Base-by-base conservation (phyloP, 2,113 vertebrate species). In the Chamaea fasciata region DNA sequence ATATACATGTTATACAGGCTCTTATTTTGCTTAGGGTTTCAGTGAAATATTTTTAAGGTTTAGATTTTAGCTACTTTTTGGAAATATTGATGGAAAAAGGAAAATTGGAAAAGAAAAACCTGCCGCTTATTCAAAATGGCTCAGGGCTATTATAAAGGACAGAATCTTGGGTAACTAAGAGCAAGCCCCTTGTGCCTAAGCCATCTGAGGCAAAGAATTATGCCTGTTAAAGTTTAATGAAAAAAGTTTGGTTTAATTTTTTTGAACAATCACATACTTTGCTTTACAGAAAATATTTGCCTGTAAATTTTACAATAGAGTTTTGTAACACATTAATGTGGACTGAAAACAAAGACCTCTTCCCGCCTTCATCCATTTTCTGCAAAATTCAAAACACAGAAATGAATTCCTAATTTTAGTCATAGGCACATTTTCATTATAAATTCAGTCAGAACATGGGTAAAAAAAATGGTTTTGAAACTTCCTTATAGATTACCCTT, bases 261-360 rank as follows among this genome's bases (percentile, higher is more conserved):
- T 71, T 74, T 80, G 10, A 78, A 35, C 19, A 1, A 30, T 39
- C 4, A 13, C 5, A 13, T 52, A 3, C 7, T 89, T 63, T 67
- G 23, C 22, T 56, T 71, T 80, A 44, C 13, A 71, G 75, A 86
- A 86, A 14, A 68, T 11, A n/a, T 46, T 69, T 94, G 5, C 6
- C 1, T 1, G 10, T 42, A 71, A 21, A 21, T 7, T 63, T 11
- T 13, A 42, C 3, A 2, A 13, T 35, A 26, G 6, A 37, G 11
- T 47, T 56, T 55, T 6, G 10, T 47, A 68, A 71, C 6, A 41
- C 31, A 26, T 37, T 1, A 1, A 4, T 0, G 4, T 71, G 30
- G 23, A 19, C 20, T 26, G 46, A 83, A 65, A 81, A 24, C 24
- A 70, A 60, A 81, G 28, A 50, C 13, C 2, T 50, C 13, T 75